These are phyloP conservation scores for Gnathonemus echidnorhynchus DNA, from an alignment of 2,113 vertebrate species.

Conservation along the genomic window DNA sequence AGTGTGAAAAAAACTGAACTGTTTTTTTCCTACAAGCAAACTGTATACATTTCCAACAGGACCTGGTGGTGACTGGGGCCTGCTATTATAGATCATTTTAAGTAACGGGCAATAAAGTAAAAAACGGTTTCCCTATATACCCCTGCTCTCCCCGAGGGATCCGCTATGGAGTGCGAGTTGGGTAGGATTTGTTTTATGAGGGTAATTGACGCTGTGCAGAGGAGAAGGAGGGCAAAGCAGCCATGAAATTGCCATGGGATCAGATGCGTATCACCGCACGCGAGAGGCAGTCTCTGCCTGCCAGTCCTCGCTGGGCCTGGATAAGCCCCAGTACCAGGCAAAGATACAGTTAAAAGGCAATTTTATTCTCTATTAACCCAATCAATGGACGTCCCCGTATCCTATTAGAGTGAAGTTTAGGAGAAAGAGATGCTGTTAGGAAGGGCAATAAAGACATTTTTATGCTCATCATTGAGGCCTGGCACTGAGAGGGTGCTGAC, in stretches of 20 bases:
- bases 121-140: not conserved
- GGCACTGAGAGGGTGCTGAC: conserved; percentile 14
- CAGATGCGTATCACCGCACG: conserved; percentile 58
- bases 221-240: conserved; percentile 66
- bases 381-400: conserved; percentile 71
- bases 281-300: conserved; percentile 42
- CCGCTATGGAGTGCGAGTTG: conserved; percentile 16
- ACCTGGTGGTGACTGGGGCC: not conserved
- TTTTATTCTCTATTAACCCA: conserved; percentile 79
- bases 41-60: conserved; percentile 1
- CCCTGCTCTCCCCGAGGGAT: not conserved
- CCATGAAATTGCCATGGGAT: conserved; percentile 72
- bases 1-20: not conserved
- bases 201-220: conserved; percentile 62
- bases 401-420: conserved; percentile 62
- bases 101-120: conserved; percentile 19
- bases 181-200: conserved; percentile 57
- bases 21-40: not conserved
- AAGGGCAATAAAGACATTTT: conserved; percentile 59
- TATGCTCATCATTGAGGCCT: conserved; percentile 50
- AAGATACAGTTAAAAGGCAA: conserved; percentile 68
- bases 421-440: conserved; percentile 44
- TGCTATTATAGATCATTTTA: conserved; percentile 21
- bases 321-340: conserved; percentile 59
- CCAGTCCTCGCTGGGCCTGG: conserved; percentile 43